Base-by-base conservation (phyloP, 2,888 invertebrate species). In the Dryocosmus kuriphilus region DNA sequence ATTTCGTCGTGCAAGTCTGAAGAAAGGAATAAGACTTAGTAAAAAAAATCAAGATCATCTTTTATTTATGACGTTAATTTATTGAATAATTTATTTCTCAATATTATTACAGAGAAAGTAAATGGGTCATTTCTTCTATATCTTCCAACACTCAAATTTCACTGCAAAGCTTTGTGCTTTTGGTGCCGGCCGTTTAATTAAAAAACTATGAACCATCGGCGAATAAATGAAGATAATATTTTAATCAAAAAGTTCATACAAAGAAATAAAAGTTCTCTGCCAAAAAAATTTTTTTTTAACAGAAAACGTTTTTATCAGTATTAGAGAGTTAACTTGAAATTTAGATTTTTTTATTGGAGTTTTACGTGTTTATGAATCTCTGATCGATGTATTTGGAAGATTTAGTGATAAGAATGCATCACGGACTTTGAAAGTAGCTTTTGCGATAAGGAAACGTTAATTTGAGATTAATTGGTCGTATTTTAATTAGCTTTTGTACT, bases 401-500 rank as follows among this genome's bases (percentile, higher is more conserved):
- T 24, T 57, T 57, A 6, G 57, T 57, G 57, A 24, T 11, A 57
- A 22, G 24, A 57, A 51, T n/a, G 51, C 22, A 22, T 57, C 24
- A 57, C 8, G 11, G 24, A 57, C 5, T 24, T 24, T 22, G 22
- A 22, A 32, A 63, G n/a, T 32, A 32, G 11, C 16, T 63, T 63
- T 71, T 71, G 30, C 51, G 30, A 41, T 22, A 41, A 41, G 16
- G 1, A 41, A 27, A 9, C 30, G 24, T 9, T 57, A 27, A 63
- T 38, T 22, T 35, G 19, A 27, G 41, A n/a, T 71, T 19, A 30
- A 51, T 71, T 46, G 46, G 8, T 51, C 16, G 46, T 19, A 30
- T 30, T 51, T 71, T 51, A 71, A 30, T 14, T 71, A 71, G 30
- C 27, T 71, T 51, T 51, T 46, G 27, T 71, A 71, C 19, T 71